A percentile compares a stretch with the other conserved stretches of the same genome.
Conservation (phyloP, 2,888 invertebrate genomes). For the Tillus elongatus region DNA sequence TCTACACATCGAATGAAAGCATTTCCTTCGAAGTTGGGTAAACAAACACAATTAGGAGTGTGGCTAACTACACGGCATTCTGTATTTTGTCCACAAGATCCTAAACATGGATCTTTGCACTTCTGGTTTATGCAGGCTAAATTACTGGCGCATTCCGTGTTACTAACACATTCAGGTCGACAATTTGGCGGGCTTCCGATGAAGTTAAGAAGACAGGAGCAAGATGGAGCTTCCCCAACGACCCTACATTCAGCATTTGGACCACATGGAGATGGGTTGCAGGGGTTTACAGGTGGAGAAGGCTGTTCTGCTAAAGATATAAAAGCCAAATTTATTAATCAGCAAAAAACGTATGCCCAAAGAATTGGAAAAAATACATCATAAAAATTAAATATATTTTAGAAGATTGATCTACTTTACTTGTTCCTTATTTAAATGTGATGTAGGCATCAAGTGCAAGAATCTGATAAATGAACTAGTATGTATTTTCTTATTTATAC, state of each 20-base stretch:
- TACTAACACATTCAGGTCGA: slow-evolving; percentile 61
- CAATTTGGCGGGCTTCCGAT: slow-evolving; percentile 45
- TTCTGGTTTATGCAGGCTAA: slow-evolving; percentile 65
- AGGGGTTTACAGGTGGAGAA: slow-evolving; percentile 36
- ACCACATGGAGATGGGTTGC: slow-evolving; percentile 44
- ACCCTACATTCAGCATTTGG: slow-evolving; percentile 42
- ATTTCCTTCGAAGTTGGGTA: slow-evolving; percentile 53
- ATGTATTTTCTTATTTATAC: no score
- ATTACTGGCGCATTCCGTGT: slow-evolving; percentile 60
- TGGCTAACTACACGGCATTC: slow-evolving; percentile 68
- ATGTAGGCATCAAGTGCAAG: no score
- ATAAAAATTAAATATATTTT: no score
- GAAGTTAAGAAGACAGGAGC: slow-evolving; percentile 44
- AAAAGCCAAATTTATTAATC: no score
- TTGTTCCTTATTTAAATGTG: no score
- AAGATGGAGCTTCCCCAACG: slow-evolving; percentile 45
- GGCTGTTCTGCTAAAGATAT: slow-evolving; percentile 32
- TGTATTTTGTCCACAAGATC: slow-evolving; percentile 63
- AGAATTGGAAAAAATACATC: no score
- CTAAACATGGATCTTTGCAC: slow-evolving; percentile 65
- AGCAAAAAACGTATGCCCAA: no score
- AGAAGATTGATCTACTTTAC: no score
- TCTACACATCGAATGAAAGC: slow-evolving; percentile 51
- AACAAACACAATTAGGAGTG: slow-evolving; percentile 65
- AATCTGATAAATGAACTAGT: no score